A percentile compares a stretch with the other conserved stretches of the same genome.
Conservation (phyloP, 1,140 invertebrate genomes). For the Neodiprion pinetum region DNA sequence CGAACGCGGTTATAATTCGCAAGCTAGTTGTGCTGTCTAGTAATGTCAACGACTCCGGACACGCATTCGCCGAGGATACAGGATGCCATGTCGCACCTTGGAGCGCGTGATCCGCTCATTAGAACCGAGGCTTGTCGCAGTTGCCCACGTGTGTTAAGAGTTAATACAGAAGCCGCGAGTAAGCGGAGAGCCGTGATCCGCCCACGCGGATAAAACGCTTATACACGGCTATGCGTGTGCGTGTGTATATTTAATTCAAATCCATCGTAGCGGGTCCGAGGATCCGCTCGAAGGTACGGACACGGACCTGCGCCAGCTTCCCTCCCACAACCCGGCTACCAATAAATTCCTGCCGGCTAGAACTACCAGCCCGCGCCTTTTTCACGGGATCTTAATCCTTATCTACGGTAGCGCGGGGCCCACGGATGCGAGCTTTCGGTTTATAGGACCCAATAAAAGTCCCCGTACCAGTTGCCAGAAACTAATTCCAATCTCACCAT, state of each 20-base stretch:
- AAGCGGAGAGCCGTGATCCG: neutral
- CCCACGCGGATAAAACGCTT: neutral
- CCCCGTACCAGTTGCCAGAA: slow-evolving; percentile 11
- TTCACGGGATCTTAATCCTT: slow-evolving; percentile 16
- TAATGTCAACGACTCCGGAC: neutral
- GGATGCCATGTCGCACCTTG: neutral
- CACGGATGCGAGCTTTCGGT: slow-evolving; percentile 6
- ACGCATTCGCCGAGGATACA: too few species aligned
- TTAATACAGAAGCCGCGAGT: neutral
- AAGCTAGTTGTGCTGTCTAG: too few species aligned
- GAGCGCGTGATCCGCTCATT: slow-evolving; percentile 1
- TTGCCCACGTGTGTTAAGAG: slow-evolving; percentile 1
- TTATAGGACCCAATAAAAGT: neutral
- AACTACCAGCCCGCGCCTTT: neutral
- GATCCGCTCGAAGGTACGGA: neutral
- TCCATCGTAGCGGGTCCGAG: neutral
- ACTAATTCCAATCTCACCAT: slow-evolving; percentile 9
- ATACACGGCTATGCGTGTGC: too few species aligned
- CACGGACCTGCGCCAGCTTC: neutral
- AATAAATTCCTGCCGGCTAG: slow-evolving; percentile 1
- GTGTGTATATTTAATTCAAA: slow-evolving; percentile 11
- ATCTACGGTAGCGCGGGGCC: slow-evolving; percentile 9
- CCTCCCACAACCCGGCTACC: neutral
- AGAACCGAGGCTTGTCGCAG: neutral
- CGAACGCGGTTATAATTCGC: too few species aligned